A percentile compares a stretch with the other conserved stretches of the same genome.
phyloP scores from a whole-genome alignment of 2,888 invertebrate genomes.

The Pyrrhia umbra region DNA sequence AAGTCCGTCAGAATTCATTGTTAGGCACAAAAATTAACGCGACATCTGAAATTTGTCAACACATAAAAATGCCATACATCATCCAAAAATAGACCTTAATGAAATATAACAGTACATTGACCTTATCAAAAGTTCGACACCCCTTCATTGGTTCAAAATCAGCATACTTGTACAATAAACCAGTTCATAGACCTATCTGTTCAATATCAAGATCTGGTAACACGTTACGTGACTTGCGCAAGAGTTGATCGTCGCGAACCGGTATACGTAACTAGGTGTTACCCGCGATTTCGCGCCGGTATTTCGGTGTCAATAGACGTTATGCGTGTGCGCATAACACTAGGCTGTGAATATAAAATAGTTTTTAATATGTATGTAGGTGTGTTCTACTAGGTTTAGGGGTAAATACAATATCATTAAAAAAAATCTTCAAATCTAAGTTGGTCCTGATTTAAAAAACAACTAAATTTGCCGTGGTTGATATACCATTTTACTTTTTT shows the following conservation, averaged over 20 bases:
- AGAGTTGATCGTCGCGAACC: slow-evolving; percentile 34
- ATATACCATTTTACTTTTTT: no score
- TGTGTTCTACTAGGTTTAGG: not conserved
- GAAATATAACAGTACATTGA: not conserved
- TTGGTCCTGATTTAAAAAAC: no score
- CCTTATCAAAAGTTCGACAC: not conserved
- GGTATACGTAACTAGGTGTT: slow-evolving; percentile 30
- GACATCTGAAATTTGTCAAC: not conserved
- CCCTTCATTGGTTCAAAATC: not conserved
- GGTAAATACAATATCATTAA: not conserved
- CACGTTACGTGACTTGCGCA: slow-evolving; percentile 61
- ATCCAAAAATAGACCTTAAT: not conserved
- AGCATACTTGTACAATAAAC: slow-evolving; percentile 20
- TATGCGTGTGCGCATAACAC: slow-evolving; percentile 30
- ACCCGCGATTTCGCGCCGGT: slow-evolving; percentile 23
- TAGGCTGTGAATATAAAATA: not conserved
- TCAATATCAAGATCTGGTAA: slow-evolving; percentile 59
- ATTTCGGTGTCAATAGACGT: slow-evolving; percentile 36
- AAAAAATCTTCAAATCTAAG: no score
- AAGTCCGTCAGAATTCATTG: no score
- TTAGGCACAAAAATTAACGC: not conserved
- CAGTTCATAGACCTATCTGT: slow-evolving; percentile 58
- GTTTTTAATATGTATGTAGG: not conserved
- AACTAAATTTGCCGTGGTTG: no score
- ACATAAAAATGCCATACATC: not conserved